Conservation (phyloP, 2,888 invertebrate genomes). For the Leucoptera coffeella region DNA sequence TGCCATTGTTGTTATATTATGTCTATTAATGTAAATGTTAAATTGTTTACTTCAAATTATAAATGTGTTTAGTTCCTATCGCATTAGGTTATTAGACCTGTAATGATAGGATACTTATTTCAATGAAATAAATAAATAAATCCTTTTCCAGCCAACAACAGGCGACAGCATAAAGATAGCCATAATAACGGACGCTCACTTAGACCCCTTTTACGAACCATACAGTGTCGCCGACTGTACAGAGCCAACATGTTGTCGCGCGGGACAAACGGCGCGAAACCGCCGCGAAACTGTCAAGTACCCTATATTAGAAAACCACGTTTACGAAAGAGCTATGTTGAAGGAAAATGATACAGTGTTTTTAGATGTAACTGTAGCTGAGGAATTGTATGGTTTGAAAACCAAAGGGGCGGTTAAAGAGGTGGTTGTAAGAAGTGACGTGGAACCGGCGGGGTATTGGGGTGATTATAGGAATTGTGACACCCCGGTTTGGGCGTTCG, state of each 20-base stretch:
- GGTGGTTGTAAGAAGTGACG: slow-evolving; percentile 1
- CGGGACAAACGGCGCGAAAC: slow-evolving; percentile 45
- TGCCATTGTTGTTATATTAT: too few species aligned
- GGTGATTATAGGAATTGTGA: slow-evolving; percentile 78
- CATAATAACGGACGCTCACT: slow-evolving; percentile 73
- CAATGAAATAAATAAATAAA: too few species aligned
- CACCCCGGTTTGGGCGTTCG: slow-evolving; percentile 62
- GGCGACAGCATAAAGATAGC: slow-evolving; percentile 43
- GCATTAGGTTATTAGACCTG: too few species aligned
- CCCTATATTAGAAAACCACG: slow-evolving; percentile 13
- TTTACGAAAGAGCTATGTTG: slow-evolving; percentile 16
- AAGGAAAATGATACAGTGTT: slow-evolving; percentile 12
- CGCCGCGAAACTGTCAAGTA: slow-evolving; percentile 8
- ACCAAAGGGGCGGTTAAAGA: background rate
- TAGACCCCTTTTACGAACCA: slow-evolving; percentile 66
- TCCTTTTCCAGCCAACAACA: slow-evolving; percentile 11
- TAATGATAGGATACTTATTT: too few species aligned
- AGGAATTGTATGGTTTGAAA: too few species aligned
- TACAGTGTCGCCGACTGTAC: slow-evolving; percentile 64
- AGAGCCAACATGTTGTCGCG: slow-evolving; percentile 73
- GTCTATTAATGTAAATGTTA: too few species aligned
- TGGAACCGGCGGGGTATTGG: slow-evolving; percentile 65
- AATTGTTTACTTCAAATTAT: too few species aligned
- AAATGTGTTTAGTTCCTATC: too few species aligned
- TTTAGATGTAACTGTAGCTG: slow-evolving; percentile 17